Base-by-base conservation (phyloP, 2,797 vertebrate species). In the Astyanax mexicanus region DNA sequence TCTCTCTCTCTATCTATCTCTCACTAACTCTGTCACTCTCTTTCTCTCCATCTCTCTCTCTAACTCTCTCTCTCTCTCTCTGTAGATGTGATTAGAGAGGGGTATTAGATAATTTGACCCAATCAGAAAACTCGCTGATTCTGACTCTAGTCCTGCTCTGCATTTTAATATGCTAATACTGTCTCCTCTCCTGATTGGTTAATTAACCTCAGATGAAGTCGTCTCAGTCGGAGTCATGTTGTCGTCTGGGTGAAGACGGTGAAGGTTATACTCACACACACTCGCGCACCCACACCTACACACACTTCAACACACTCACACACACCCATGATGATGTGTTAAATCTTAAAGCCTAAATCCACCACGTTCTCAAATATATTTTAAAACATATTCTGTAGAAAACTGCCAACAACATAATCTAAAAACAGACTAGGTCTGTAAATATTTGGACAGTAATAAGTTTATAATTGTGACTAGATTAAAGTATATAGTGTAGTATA, bases 131-230 rank as follows among this genome's bases (percentile, higher is more conserved):
- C 87, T 81, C 90, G 92, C 92, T 92, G 92, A 91, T 92, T 92
- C 89, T 75, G 91, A 92, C 90, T 92, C 84, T 75, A 81, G 84
- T 77, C 81, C 81, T 81, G 89, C 88, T 89, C 90, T 79, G 86
- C 85, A 91, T 92, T 92, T 91, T 89, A 89, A 92, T 93, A 93
- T 93, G 92, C 91, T 91, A 93, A 93, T 92, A 87, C 84, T 88
- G 90, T 92, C 88, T 91, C 84, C 85, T 83, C 81, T 85, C 86
- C 85, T 91, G 91, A 93, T 92, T 92, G 91, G 92, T 93, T 93
- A 93, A 93, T 93, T 93, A 93, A 93, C 91, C 92, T 91, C 88
- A 86, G 89, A 90, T 84, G 81, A 85, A 89, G 89, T 88, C 86
- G 85, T 89, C 90, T 89, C 80, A 75, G 67, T 83, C 80, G 64